These are phyloP conservation scores for Progne subis DNA, from an alignment of 2,113 vertebrate genomes.

Conservation along the genomic window DNA sequence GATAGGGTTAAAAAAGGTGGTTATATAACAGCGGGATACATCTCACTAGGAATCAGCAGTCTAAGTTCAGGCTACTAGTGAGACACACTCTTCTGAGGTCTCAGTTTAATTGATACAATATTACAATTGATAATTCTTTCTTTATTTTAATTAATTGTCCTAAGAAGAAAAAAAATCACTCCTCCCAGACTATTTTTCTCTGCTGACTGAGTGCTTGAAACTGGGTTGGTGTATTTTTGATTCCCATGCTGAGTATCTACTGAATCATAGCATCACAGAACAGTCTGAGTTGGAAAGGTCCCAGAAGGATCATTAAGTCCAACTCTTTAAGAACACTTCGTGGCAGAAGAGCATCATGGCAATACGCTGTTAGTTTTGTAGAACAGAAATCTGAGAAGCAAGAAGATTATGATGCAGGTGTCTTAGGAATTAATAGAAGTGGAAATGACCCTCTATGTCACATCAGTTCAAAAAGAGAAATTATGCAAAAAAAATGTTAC, in stretches of 20 bases:
- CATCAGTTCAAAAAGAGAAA: not conserved
- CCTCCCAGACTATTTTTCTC: not conserved
- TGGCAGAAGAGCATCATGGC: not conserved
- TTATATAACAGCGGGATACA: not conserved
- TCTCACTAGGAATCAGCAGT: not conserved
- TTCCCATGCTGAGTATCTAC: rapidly evolving
- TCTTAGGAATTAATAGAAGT: not conserved
- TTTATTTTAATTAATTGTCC: not conserved
- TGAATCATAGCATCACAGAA: not conserved
- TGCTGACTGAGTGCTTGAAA: not conserved
- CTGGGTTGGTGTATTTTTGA: not conserved
- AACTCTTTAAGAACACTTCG: not conserved
- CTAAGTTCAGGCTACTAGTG: not conserved
- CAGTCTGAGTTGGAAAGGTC: not conserved
- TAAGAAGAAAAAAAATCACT: not conserved
- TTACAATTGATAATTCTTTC: not conserved
- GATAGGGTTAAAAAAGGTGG: not conserved
- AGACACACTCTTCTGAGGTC: not conserved
- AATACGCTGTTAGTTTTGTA: not conserved
- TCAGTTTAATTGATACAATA: not conserved
- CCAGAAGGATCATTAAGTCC: not conserved
- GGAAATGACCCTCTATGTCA: not conserved
- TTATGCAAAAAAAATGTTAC: not conserved
- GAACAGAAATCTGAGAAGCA: not conserved
- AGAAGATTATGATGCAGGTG: not conserved